phyloP scores from a whole-genome alignment of 2,113 vertebrate genomes.

The Halichoeres trimaculatus region DNA sequence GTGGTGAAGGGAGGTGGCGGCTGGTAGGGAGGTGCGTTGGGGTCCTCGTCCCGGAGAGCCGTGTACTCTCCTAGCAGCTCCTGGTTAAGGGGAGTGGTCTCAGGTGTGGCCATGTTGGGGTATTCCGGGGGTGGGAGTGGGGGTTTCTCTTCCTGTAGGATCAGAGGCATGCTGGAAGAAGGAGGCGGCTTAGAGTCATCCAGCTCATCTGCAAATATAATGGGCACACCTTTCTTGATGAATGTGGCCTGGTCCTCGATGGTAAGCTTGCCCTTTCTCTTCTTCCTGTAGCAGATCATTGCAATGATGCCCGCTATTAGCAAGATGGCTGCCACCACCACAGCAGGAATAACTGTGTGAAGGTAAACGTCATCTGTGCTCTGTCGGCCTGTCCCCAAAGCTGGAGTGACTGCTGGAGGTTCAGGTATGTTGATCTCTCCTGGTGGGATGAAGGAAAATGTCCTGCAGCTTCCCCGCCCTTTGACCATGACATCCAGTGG shows the following conservation, averaged over 20 bases:
- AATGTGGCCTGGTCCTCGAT: conserved; percentile 99
- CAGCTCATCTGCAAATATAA: conserved; percentile 97
- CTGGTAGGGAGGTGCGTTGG: conserved; percentile 96
- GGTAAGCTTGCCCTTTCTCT: conserved; percentile 96
- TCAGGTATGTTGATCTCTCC: conserved; percentile 68
- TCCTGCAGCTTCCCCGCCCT: conserved; percentile 87
- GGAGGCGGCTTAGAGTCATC: conserved; percentile 96
- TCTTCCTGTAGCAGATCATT: conserved; percentile 99
- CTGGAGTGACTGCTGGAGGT: conserved; percentile 75
- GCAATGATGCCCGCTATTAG: conserved; percentile 95
- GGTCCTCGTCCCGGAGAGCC: conserved; percentile 94
- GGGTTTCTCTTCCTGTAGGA: conserved; percentile 98
- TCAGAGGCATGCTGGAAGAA: conserved; percentile 97
- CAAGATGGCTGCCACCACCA: conserved; percentile 96
- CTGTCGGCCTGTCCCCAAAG: conserved; percentile 87
- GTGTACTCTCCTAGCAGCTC: conserved; percentile 94
- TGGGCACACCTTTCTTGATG: conserved; percentile 98
- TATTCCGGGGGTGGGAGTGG: conserved; percentile 96
- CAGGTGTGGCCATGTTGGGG: conserved; percentile 93
- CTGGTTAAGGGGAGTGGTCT: conserved; percentile 94
- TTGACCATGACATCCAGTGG: conserved; percentile 85
- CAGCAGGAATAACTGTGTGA: conserved; percentile 96
- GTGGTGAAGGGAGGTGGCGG: conserved; percentile 95
- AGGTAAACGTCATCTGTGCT: conserved; percentile 96
- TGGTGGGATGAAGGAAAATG: conserved; percentile 89